These are phyloP conservation scores for Urocolius indicus DNA, from an alignment of 2,113 vertebrate species.

Conservation along the genomic window DNA sequence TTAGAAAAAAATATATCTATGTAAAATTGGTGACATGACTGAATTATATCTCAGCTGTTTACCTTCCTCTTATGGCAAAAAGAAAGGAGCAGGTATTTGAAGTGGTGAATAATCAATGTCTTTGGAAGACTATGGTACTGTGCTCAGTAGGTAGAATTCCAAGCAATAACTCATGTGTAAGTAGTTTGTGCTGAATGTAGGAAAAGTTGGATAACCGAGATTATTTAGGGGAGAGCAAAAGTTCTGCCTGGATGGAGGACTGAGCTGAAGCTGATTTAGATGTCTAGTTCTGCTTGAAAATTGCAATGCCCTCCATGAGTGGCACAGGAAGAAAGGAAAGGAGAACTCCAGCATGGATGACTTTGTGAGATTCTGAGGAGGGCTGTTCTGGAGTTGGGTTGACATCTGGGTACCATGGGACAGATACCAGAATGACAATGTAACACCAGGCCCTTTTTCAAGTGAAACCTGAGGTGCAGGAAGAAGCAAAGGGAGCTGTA, in stretches of 20 bases:
- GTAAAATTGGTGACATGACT: neutral
- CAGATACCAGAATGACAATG: neutral
- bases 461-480: neutral
- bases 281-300: neutral
- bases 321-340: neutral
- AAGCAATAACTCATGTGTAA: neutral
- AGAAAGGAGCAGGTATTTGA: neutral
- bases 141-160: neutral
- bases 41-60: neutral
- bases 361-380: neutral
- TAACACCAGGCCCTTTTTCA: neutral
- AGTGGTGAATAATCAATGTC: neutral
- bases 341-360: fast-evolving
- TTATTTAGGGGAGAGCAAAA: neutral
- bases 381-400: neutral
- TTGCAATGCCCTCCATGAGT: neutral
- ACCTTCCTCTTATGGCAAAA: neutral
- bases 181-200: neutral
- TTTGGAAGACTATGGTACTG: neutral
- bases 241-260: neutral
- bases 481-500: neutral
- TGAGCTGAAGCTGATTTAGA: neutral
- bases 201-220: neutral
- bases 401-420: neutral
- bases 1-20: neutral